Percentiles rank a stretch among this genome's conserved stretches.
Conservation (phyloP, 2,888 invertebrate species). For the Drosophila mulleri region DNA sequence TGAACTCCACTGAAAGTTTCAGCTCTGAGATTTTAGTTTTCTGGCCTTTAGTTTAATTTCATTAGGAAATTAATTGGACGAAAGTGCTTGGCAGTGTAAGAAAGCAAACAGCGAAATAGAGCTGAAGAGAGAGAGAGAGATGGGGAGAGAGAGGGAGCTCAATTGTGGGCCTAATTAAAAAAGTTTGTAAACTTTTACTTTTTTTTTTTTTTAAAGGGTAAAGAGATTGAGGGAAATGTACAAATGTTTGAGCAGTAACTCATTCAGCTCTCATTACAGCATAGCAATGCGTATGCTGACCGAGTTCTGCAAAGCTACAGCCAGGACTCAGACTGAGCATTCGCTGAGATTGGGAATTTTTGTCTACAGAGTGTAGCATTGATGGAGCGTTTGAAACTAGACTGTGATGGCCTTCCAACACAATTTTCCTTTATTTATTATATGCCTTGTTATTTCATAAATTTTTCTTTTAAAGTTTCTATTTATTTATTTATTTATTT, state of each 20-base stretch:
- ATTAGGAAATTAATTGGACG: constrained; percentile 62
- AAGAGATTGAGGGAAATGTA: background rate
- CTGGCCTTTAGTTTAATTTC: constrained; percentile 45
- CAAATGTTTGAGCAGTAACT: too few species aligned
- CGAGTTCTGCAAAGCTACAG: too few species aligned
- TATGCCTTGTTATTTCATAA: too few species aligned
- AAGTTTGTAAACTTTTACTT: background rate
- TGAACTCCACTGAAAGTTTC: constrained; percentile 55
- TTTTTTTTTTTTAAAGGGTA: background rate
- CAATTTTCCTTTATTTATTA: too few species aligned
- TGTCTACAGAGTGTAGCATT: too few species aligned
- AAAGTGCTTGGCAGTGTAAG: constrained; percentile 12
- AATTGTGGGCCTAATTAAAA: background rate
- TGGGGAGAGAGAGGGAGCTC: background rate
- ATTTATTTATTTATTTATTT: too few species aligned
- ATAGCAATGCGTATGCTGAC: background rate
- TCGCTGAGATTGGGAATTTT: too few species aligned
- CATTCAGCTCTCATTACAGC: too few species aligned
- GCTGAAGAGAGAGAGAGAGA: background rate
- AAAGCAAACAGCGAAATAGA: background rate
- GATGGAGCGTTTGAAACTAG: too few species aligned
- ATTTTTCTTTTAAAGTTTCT: too few species aligned
- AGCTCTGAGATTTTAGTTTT: constrained; percentile 23
- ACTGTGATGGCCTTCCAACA: too few species aligned
- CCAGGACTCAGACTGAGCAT: too few species aligned